These are phyloP conservation scores for Silurus asotus DNA, from an alignment of 2,113 vertebrate species.

Conservation along the genomic window DNA sequence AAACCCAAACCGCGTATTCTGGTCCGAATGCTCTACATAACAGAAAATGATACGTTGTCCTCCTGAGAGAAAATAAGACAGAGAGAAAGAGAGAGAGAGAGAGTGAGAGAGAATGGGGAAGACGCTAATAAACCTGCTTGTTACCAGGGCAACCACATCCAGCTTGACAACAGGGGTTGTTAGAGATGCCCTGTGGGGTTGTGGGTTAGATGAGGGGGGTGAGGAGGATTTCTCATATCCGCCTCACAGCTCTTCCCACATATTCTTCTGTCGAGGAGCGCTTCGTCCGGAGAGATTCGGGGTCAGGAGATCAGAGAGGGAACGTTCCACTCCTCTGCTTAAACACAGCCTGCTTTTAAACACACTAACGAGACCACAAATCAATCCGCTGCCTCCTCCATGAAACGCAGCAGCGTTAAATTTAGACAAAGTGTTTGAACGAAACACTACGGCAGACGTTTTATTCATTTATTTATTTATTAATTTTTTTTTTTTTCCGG, in stretches of 20 bases:
- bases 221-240: slow-evolving; percentile 16
- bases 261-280: background rate
- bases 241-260: background rate
- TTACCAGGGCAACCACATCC: slow-evolving; percentile 60
- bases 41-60: slow-evolving; percentile 38
- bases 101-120: background rate
- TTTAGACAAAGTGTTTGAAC: background rate
- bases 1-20: slow-evolving; percentile 17
- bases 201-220: slow-evolving; percentile 6
- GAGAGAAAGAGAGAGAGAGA: background rate
- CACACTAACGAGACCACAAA: slow-evolving; percentile 6
- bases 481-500: background rate
- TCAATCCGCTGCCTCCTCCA: background rate
- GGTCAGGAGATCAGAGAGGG: background rate
- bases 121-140: slow-evolving; percentile 53
- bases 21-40: slow-evolving; percentile 23
- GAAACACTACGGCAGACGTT: background rate
- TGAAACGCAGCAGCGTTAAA: slow-evolving; percentile 9
- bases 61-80: slow-evolving; percentile 21
- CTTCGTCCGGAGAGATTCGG: background rate
- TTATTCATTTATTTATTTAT: background rate
- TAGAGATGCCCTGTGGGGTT: slow-evolving; percentile 41
- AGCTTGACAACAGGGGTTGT: slow-evolving; percentile 53
- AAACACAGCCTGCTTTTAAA: background rate
- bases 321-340: background rate